Percentiles rank a stretch among this genome's conserved stretches.
These are phyloP conservation scores for Axis porcinus DNA, from an alignment of 2,113 vertebrate species.

Conservation along the genomic window DNA sequence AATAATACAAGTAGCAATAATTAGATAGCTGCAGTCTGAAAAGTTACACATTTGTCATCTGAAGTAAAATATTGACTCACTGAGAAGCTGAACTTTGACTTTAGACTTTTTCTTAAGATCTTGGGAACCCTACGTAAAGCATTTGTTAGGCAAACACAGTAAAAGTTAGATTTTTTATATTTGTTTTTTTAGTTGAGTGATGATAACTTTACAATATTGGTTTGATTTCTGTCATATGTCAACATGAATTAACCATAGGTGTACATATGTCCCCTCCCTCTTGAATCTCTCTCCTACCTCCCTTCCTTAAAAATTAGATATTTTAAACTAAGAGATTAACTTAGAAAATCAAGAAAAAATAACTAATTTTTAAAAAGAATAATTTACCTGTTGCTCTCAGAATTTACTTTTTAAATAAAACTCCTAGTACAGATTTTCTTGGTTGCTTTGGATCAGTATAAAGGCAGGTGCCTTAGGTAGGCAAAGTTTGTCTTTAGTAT, in stretches of 20 bases:
- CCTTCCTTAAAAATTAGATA: not conserved
- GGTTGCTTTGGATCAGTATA: not conserved
- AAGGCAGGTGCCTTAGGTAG: not conserved
- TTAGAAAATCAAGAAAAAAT: not conserved
- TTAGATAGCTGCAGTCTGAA: not conserved
- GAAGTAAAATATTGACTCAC: not conserved
- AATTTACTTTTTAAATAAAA: slow-evolving; percentile 28
- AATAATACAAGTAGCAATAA: not conserved
- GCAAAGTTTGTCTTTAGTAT: not conserved
- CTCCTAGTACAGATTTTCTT: not conserved
- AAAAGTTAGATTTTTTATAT: not conserved
- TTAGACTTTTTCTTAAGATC: not conserved
- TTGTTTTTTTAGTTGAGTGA: not conserved
- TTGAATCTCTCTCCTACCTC: not conserved
- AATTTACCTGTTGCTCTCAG: not conserved
- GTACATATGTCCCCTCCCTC: not conserved
- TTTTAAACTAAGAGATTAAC: not conserved
- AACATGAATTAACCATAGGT: not conserved
- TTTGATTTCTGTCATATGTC: not conserved
- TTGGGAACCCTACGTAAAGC: not conserved
- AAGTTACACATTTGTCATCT: not conserved
- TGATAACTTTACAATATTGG: not conserved
- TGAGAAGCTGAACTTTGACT: not conserved
- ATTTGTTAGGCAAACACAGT: not conserved
- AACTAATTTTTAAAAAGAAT: not conserved